Conservation (phyloP, 2,888 invertebrate species). For the Leptopilina syphax region DNA sequence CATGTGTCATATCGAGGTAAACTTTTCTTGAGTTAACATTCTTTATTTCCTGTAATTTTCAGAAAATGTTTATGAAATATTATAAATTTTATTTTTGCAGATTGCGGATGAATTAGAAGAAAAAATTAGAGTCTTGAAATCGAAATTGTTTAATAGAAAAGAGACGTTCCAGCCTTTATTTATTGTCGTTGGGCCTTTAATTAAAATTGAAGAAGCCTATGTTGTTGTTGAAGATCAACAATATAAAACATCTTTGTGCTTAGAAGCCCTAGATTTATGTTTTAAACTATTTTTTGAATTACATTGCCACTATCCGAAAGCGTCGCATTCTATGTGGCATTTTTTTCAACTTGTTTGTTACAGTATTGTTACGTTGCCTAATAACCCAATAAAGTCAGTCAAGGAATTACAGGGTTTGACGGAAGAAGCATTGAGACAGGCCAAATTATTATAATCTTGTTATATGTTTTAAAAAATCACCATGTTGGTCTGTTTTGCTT, state of each 20-base stretch:
- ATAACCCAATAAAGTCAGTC: background rate
- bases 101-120: conserved; percentile 17
- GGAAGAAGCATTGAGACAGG: background rate
- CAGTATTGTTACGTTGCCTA: background rate
- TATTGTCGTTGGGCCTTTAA: conserved; percentile 18
- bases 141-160: conserved; percentile 31
- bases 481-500: conserved; percentile 33
- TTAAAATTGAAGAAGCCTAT: conserved; percentile 21
- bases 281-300: conserved; percentile 39
- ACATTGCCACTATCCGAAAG: conserved; percentile 28
- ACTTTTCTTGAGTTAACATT: background rate
- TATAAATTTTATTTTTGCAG: conserved; percentile 29
- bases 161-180: conserved; percentile 41
- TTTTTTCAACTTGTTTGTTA: conserved; percentile 34
- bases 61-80: background rate
- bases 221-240: conserved; percentile 34
- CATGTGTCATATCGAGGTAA: conserved; percentile 7
- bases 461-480: too few relatives aligned
- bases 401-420: background rate
- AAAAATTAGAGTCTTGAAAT: conserved; percentile 19
- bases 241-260: conserved; percentile 20
- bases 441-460: background rate
- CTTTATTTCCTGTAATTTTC: background rate
- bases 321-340: conserved; percentile 33
- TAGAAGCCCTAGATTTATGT: conserved; percentile 34